A percentile compares a stretch with the other conserved stretches of the same genome.
These are phyloP conservation scores for Seriola aureovittata DNA, from an alignment of 2,113 vertebrate genomes.

Conservation along the genomic window DNA sequence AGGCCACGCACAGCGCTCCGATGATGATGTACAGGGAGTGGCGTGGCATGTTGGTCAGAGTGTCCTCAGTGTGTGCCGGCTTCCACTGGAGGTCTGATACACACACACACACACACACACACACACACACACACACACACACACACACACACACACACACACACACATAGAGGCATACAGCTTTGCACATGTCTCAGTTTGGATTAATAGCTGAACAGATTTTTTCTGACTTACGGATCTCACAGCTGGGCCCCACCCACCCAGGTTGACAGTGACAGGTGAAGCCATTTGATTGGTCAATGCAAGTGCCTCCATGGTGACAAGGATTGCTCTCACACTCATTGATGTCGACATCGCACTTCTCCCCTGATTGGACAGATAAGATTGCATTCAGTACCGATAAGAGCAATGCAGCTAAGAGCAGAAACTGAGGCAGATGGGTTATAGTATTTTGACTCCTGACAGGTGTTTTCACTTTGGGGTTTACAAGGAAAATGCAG, in stretches of 20 bases:
- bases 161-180: neutral
- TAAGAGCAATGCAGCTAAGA: neutral
- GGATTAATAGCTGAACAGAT: slow-evolving; percentile 8
- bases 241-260: slow-evolving; percentile 97
- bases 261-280: slow-evolving; percentile 94
- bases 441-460: neutral
- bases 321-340: slow-evolving; percentile 97
- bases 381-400: slow-evolving; percentile 16
- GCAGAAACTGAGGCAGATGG: neutral
- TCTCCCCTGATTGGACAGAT: slow-evolving; percentile 86
- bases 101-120: slow-evolving; percentile 27
- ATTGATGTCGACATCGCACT: slow-evolving; percentile 93
- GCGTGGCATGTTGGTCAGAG: slow-evolving; percentile 95
- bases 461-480: neutral
- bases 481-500: neutral
- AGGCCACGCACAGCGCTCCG: slow-evolving; percentile 95
- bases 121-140: slow-evolving; percentile 4
- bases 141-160: slow-evolving; percentile 11
- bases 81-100: slow-evolving; percentile 95
- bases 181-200: neutral
- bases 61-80: slow-evolving; percentile 92
- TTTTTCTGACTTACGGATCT: slow-evolving; percentile 92
- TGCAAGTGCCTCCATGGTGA: slow-evolving; percentile 93
- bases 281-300: slow-evolving; percentile 94
- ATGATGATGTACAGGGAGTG: slow-evolving; percentile 99